phyloP scores from a whole-genome alignment of 2,113 vertebrate genomes.

The Indicator maculatus region DNA sequence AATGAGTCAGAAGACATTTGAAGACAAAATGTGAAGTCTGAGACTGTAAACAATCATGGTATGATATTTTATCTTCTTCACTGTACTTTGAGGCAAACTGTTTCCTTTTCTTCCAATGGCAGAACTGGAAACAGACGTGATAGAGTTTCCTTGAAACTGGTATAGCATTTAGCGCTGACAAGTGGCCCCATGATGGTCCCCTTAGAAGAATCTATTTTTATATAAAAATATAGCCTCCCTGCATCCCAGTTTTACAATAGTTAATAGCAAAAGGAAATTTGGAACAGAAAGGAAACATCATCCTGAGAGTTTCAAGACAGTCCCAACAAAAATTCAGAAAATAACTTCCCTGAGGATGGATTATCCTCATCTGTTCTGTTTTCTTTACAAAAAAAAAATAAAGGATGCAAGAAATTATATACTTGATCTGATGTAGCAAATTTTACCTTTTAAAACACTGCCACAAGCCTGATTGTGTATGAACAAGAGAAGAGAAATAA shows the following conservation, averaged over 20 bases:
- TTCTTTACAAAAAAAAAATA: not conserved
- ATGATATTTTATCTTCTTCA: not conserved
- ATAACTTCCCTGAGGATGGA: not conserved
- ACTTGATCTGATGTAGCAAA: not conserved
- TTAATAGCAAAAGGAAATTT: not conserved
- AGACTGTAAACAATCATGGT: not conserved
- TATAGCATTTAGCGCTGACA: not conserved
- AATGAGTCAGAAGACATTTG: not conserved
- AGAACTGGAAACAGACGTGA: not conserved
- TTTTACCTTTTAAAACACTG: not conserved
- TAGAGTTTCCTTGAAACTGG: not conserved
- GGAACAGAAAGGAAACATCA: not conserved
- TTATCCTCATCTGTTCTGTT: not conserved
- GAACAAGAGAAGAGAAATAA: not conserved
- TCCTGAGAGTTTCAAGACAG: not conserved
- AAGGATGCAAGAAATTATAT: not conserved
- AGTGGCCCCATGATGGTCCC: not conserved
- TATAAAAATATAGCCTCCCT: not conserved
- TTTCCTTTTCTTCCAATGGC: not conserved
- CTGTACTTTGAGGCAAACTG: not conserved
- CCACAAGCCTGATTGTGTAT: not conserved
- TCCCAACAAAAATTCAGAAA: not conserved
- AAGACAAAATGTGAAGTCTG: not conserved
- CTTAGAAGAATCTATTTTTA: not conserved
- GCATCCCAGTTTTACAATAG: not conserved